Evolutionary conservation across 1,140 invertebrate genomes (phyloP), one percentile per base, ranked within the genome.

Genomic region (Pollicipes pollicipes): DNA sequence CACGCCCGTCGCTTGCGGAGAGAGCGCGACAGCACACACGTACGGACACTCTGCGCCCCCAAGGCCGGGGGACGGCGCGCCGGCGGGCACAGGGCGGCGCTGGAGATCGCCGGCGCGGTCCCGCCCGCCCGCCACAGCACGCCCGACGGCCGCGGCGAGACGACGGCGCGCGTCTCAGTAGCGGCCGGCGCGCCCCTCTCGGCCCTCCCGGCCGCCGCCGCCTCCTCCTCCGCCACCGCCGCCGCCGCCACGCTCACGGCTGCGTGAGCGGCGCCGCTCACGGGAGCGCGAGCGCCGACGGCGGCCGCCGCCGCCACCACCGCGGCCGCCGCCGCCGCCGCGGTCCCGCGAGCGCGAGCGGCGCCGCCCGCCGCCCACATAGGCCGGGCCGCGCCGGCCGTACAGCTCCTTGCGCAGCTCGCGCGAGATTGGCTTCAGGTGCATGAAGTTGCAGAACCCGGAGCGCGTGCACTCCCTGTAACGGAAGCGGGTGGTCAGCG

Each of bases 401-500:
- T 87, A 88, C n/a, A 88, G 76, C 76, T 90, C 95, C 78, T 93
- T 84, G 71, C 94, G 83, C 31, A 98, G 80, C 78, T 95, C 93
- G 74, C 94, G 82, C 0, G 95, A 97, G 76, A 99, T 98, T 64
- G 95, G 96, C 78, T 98, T 98, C 78, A 99, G 83, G 79, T 99
- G 97, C 97, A 99, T 99, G 79, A 99, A 99, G 82, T 99, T 99
- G 81, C 97, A 99, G 81, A 99, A 99, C 68, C 96, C 97, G 77
- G 94, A 96, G 71, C 97, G 83, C 0, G 94, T 97, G 79, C 96
- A 98, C 82, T 98, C 95, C 6, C 87, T 88, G 78, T 67, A 80
- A 81, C 74, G 71, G 71, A 72, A 74, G 35, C n/a, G n/a, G n/a
- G n/a, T n/a, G n/a, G n/a, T n/a, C n/a, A n/a, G n/a, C 26, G 31